These are phyloP conservation scores for Idris sp. DNA, from an alignment of 1,140 invertebrate species.

Conservation along the genomic window DNA sequence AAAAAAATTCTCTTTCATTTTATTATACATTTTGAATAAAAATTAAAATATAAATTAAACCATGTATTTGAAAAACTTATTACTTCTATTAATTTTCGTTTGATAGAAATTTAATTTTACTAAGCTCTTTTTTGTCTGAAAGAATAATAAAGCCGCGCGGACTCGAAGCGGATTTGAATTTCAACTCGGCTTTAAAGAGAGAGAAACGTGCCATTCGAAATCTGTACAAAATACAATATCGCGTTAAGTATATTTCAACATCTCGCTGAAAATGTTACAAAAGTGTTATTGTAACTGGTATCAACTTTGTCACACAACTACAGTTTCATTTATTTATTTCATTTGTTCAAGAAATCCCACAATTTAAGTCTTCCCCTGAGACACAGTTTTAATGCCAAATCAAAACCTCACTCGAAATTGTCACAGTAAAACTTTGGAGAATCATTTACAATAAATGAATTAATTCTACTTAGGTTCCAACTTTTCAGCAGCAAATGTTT, in stretches of 20 bases:
- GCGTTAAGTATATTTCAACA: conserved; percentile 8
- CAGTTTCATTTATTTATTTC: no score
- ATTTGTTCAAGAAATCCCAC: background rate
- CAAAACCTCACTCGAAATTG: conserved; percentile 18
- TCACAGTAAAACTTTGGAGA: conserved; percentile 4
- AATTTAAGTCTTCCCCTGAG: background rate
- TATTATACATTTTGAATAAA: no score
- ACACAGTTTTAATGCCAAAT: conserved; percentile 11
- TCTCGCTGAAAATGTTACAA: background rate
- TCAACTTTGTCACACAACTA: conserved; percentile 9
- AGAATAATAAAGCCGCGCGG: conserved; percentile 3
- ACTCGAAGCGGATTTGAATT: conserved; percentile 19
- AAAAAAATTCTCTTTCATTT: no score
- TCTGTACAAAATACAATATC: conserved; percentile 9
- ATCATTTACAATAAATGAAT: background rate
- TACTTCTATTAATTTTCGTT: no score
- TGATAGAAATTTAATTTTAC: background rate
- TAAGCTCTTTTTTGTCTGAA: conserved; percentile 2
- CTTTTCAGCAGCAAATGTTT: no score
- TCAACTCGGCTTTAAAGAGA: background rate
- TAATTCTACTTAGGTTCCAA: no score
- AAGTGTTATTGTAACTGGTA: conserved; percentile 18
- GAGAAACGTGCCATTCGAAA: conserved; percentile 2
- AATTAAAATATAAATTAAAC: no score
- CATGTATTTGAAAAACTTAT: no score